phyloP scores from a whole-genome alignment of 2,888 invertebrate genomes.

The Agrochola macilenta region DNA sequence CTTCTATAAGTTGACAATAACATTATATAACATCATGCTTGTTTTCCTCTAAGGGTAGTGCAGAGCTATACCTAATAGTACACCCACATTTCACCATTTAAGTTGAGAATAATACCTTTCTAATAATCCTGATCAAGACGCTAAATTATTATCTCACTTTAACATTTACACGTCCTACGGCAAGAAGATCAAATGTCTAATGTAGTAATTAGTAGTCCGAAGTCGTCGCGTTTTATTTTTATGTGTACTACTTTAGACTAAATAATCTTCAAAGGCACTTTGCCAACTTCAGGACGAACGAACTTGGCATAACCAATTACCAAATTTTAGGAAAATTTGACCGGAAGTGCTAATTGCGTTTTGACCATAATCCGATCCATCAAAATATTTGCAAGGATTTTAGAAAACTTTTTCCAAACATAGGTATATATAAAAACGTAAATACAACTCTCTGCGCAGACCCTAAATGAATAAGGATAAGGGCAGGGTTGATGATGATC shows the following conservation, averaged over 20 bases:
- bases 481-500: neutral
- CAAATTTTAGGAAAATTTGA: neutral
- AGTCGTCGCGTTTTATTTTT: slow-evolving; percentile 17
- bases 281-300: neutral
- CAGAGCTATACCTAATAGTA: no score
- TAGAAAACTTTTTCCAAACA: neutral
- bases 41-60: no score
- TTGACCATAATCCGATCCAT: no score
- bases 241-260: slow-evolving; percentile 13
- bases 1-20: neutral
- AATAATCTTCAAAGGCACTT: slow-evolving; percentile 27
- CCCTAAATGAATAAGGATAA: no score
- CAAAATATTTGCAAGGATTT: neutral
- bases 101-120: neutral
- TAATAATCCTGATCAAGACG: no score
- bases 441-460: neutral
- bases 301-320: no score
- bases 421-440: neutral
- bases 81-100: no score
- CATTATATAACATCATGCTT: no score
- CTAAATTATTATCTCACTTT: neutral
- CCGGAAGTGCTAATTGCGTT: neutral
- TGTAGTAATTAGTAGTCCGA: slow-evolving; percentile 24
- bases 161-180: neutral
- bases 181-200: slow-evolving; percentile 15